Evolutionary conservation across 2,888 invertebrate genomes (phyloP).

Genomic region (Plagodis dolabraria): DNA sequence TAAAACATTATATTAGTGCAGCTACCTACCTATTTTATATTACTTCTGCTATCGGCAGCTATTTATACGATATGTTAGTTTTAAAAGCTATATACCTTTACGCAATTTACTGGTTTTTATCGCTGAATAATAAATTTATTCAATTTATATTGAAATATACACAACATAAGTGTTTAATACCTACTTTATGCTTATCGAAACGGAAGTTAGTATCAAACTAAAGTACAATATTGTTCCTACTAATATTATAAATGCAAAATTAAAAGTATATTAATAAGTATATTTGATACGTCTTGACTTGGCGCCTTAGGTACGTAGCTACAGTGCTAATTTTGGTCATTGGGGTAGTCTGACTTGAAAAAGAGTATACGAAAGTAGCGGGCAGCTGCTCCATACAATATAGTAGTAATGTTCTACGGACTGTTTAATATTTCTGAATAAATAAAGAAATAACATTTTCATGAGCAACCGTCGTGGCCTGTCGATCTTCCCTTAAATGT

Average conservation of each 20-base stretch:
- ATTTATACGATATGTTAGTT: conserved; percentile 4
- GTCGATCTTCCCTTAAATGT: conserved; percentile 59
- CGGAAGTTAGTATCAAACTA: conserved; percentile 13
- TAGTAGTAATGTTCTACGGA: too few species aligned
- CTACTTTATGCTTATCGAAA: conserved; percentile 12
- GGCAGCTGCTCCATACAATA: too few species aligned
- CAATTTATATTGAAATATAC: not conserved
- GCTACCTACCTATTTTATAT: not conserved
- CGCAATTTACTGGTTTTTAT: conserved; percentile 7
- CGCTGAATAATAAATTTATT: conserved; percentile 1
- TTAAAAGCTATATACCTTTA: conserved; percentile 3
- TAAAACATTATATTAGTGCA: not conserved
- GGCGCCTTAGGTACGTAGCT: too few species aligned
- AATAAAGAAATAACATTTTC: conserved; percentile 17
- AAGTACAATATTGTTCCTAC: not conserved
- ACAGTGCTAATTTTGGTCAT: too few species aligned
- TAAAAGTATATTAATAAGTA: too few species aligned
- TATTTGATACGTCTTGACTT: too few species aligned
- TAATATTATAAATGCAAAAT: too few species aligned
- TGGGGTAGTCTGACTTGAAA: too few species aligned
- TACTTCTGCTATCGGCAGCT: not conserved
- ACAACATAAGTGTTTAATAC: not conserved
- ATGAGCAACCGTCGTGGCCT: conserved; percentile 40
- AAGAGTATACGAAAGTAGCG: too few species aligned
- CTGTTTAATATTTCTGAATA: not conserved